Evolutionary conservation across 2,888 invertebrate species (phyloP).

Genomic region (Agrochola macilenta): DNA sequence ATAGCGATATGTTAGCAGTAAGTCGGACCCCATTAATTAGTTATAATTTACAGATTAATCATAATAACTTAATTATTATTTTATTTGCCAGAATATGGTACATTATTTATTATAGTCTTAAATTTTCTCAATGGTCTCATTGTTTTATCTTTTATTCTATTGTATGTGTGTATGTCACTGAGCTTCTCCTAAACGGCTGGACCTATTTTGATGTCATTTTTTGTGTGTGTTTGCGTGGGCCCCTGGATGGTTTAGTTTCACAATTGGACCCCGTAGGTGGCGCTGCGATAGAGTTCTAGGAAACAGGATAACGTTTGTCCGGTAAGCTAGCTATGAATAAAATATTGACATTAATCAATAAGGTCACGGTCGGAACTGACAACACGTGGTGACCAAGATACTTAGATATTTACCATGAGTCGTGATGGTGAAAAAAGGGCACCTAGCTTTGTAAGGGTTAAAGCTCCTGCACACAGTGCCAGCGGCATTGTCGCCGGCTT

Average conservation of each 20-base stretch:
- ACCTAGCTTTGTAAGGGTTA: neutral
- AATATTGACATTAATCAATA: constrained; percentile 22
- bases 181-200: neutral
- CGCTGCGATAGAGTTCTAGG: too few relatives aligned
- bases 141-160: neutral
- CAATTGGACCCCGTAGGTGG: neutral
- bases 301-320: neutral
- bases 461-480: too few relatives aligned
- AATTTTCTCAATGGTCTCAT: neutral
- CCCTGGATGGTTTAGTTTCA: neutral
- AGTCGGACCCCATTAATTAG: neutral
- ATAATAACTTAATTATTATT: neutral
- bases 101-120: neutral
- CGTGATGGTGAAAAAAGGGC: neutral
- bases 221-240: neutral
- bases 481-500: too few relatives aligned
- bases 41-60: neutral
- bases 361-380: constrained; percentile 16
- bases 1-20: neutral
- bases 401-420: constrained; percentile 8
- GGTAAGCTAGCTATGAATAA: constrained; percentile 3
- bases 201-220: neutral
- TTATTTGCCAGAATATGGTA: neutral
- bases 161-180: neutral
- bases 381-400: neutral